Evolutionary conservation across 1,140 invertebrate genomes (phyloP), one percentile per base, ranked within the genome.

Genomic region (Papilio aristodemus): DNA sequence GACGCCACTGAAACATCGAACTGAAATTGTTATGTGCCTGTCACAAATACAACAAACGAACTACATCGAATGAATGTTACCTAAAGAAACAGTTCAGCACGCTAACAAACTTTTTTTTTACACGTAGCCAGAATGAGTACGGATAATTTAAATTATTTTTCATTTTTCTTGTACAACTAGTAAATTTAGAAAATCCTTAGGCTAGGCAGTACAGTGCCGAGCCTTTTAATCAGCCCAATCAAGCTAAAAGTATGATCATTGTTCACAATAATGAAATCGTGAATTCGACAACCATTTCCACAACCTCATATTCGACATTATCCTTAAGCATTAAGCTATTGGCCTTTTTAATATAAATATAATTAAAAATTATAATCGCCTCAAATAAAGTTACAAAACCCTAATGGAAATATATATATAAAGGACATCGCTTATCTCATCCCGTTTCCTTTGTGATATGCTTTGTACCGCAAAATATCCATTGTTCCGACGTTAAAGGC

Each of bases 381-480:
- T 41, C 6, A 46, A 19, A 46, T 50, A 50, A 50, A 10, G 9
- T 22, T 19, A 50, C 9, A n/a, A 8, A 22, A 9, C 10, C 10
- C 10, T 54, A 22, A 25, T 0, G 11, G 2, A 22, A 25, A 8
- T 25, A 22, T 11, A 9, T 22, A 54, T 22, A 10, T 17, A 13
- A 46, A 46, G 43, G 43, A 46, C 4, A 46, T 46, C 43, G 46
- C 19, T 54, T 54, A 54, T 54, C 46, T 54, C 46, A 25, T 43
- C 41, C 41, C n/a, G 41, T 54, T 13, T 54, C 46, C 46, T 54
- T 22, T 22, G 22, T 54, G 19, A 11, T 3, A 32, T 32, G 22
- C 46, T 25, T 50, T 22, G 14, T 14, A 25, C 46, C 46, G 19
- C 19, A 54, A 54, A 46, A 54, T 54, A 54, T 54, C 17, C 19